A percentile compares a stretch with the other conserved stretches of the same genome.
These are phyloP conservation scores for Siderastrea radians DNA, from an alignment of 92 coral and sea anemone species.

Conservation along the genomic window DNA sequence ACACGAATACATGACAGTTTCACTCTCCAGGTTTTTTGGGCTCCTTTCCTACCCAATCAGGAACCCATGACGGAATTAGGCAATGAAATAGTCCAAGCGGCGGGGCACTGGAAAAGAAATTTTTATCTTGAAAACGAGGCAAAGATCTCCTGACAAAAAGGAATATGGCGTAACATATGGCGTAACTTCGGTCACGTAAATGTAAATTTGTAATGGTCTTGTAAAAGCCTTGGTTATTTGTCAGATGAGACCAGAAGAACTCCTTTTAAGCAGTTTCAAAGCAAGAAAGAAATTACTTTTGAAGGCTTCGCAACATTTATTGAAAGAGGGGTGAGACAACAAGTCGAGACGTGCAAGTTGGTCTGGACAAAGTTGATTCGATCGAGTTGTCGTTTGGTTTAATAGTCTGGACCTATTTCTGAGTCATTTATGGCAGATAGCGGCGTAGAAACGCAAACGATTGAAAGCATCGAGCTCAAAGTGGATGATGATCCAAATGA, in stretches of 20 bases:
- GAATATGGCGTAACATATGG: background rate
- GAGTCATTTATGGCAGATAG: conserved; percentile 4
- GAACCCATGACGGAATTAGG: too few species aligned
- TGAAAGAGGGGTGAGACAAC: background rate
- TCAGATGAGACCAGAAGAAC: background rate
- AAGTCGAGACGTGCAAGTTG: background rate
- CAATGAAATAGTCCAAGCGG: too few species aligned
- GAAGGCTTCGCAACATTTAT: background rate
- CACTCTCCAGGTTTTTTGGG: too few species aligned
- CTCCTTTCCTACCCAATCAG: too few species aligned
- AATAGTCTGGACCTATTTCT: background rate
- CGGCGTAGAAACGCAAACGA: conserved; percentile 33
- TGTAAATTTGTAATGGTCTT: background rate
- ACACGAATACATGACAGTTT: too few species aligned
- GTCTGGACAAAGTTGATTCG: background rate
- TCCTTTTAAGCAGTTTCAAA: background rate
- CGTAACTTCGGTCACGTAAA: background rate
- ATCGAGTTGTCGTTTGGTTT: background rate
- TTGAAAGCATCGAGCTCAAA: conserved; percentile 42
- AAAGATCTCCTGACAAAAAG: background rate
- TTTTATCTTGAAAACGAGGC: conserved; percentile 21
- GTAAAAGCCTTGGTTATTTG: background rate
- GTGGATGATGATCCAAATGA: conserved; percentile 34
- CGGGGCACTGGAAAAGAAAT: too few species aligned
- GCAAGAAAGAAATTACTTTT: background rate